These are phyloP conservation scores for Caenorhabditis zanzibari DNA, from an alignment of 2,888 invertebrate species.

Conservation along the genomic window DNA sequence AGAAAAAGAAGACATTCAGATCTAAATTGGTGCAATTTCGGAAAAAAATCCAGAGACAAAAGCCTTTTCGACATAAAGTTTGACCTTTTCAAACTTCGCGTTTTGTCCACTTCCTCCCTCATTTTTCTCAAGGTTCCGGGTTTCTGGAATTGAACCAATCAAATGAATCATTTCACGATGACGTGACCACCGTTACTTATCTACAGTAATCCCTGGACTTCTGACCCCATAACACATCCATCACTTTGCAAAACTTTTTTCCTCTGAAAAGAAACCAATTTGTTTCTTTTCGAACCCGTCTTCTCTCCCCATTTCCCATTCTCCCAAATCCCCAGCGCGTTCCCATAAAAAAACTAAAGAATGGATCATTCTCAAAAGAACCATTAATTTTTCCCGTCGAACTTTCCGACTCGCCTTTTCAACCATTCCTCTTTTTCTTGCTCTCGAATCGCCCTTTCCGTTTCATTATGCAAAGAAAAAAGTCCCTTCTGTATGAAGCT, in stretches of 20 bases:
- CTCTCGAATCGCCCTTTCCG: slow-evolving; percentile 34
- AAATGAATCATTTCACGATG: slow-evolving; percentile 7
- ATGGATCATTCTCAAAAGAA: slow-evolving; percentile 51
- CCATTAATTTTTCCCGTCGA: slow-evolving; percentile 49
- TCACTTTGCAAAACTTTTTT: slow-evolving; percentile 24
- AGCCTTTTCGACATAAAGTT: not conserved
- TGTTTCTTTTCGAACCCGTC: slow-evolving; percentile 26
- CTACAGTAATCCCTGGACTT: slow-evolving; percentile 39
- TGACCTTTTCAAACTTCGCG: not conserved
- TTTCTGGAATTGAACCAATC: slow-evolving; percentile 8
- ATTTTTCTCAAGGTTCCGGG: slow-evolving; percentile 3
- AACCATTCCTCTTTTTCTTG: slow-evolving; percentile 18
- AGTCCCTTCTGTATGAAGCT: slow-evolving; percentile 32
- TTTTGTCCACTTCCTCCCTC: not conserved
- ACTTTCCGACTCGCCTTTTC: slow-evolving; percentile 20
- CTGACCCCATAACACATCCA: slow-evolving; percentile 53
- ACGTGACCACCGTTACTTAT: slow-evolving; percentile 13
- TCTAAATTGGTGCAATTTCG: slow-evolving; percentile 31
- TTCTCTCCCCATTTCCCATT: slow-evolving; percentile 1
- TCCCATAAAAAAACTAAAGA: slow-evolving; percentile 47
- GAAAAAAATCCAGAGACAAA: slow-evolving; percentile 1
- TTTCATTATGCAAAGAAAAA: slow-evolving; percentile 59
- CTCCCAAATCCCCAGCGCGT: slow-evolving; percentile 58
- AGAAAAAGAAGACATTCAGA: slow-evolving; percentile 10
- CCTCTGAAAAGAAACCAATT: slow-evolving; percentile 37